Percentiles rank a stretch among this genome's conserved stretches.
phyloP scores from a whole-genome alignment of 2,113 vertebrate species.

The Aegithalos caudatus region DNA sequence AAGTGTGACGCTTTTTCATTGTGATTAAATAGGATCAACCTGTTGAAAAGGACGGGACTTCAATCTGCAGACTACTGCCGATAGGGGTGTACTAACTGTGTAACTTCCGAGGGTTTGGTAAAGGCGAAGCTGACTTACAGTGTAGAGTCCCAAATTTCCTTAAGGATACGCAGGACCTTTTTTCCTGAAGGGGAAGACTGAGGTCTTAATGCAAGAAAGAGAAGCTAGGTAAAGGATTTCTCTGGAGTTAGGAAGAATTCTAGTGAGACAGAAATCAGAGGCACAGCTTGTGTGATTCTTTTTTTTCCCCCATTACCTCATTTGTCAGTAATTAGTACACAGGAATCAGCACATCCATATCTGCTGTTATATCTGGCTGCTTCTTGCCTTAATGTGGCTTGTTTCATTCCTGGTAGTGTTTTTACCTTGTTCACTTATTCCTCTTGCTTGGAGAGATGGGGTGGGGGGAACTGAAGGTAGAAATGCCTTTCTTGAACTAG shows the following conservation, averaged over 20 bases:
- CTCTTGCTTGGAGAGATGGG: background rate
- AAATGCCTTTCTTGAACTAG: background rate
- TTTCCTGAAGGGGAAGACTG: background rate
- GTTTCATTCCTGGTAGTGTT: background rate
- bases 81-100: fast-evolving
- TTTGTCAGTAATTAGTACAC: background rate
- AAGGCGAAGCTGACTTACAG: background rate
- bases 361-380: background rate
- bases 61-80: background rate
- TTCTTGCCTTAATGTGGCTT: background rate
- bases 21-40: background rate
- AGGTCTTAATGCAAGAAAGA: background rate
- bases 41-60: background rate
- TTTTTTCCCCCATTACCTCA: fast-evolving
- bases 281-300: fast-evolving
- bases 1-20: fast-evolving
- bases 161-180: too few species aligned
- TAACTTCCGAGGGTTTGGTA: background rate
- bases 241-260: background rate
- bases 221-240: background rate
- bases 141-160: background rate
- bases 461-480: background rate
- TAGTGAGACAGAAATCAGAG: background rate
- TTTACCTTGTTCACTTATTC: background rate
- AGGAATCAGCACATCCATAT: background rate